phyloP scores from a whole-genome alignment of 1,140 invertebrate species.

The Drosophila kohkoa region DNA sequence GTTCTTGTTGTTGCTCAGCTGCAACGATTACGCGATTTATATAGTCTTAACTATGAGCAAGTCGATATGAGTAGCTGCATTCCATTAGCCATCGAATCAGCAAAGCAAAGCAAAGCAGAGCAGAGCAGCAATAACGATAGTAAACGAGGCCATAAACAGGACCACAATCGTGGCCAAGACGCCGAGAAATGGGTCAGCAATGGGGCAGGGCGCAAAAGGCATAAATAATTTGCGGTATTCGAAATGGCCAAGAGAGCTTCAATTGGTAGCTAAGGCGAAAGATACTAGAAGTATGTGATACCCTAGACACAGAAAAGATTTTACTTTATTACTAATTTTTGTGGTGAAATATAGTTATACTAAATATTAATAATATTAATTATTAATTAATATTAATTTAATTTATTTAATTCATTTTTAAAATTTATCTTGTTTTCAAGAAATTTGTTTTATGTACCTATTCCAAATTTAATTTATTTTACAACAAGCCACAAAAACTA shows the following conservation, averaged over 20 bases:
- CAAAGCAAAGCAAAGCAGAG: background rate
- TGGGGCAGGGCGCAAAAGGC: background rate
- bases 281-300: background rate
- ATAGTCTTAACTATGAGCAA: slow-evolving; percentile 41
- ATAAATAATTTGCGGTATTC: slow-evolving; percentile 1
- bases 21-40: slow-evolving; percentile 74
- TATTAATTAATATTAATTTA: too few relatives aligned
- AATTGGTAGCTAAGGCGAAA: background rate
- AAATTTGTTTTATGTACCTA: too few relatives aligned
- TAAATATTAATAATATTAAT: too few relatives aligned
- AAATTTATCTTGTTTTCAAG: too few relatives aligned
- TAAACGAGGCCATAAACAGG: slow-evolving; percentile 25
- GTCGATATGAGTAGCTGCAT: slow-evolving; percentile 29
- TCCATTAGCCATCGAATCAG: slow-evolving; percentile 26
- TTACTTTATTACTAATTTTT: too few relatives aligned
- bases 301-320: background rate
- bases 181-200: background rate
- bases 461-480: too few relatives aligned
- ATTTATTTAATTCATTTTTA: too few relatives aligned
- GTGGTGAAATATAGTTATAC: too few relatives aligned
- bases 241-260: background rate
- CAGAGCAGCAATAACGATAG: background rate
- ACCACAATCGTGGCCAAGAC: slow-evolving; percentile 19
- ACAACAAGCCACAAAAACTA: too few relatives aligned
- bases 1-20: slow-evolving; percentile 55